Conservation (phyloP, 2,113 vertebrate genomes). For the Dasyprocta punctata region DNA sequence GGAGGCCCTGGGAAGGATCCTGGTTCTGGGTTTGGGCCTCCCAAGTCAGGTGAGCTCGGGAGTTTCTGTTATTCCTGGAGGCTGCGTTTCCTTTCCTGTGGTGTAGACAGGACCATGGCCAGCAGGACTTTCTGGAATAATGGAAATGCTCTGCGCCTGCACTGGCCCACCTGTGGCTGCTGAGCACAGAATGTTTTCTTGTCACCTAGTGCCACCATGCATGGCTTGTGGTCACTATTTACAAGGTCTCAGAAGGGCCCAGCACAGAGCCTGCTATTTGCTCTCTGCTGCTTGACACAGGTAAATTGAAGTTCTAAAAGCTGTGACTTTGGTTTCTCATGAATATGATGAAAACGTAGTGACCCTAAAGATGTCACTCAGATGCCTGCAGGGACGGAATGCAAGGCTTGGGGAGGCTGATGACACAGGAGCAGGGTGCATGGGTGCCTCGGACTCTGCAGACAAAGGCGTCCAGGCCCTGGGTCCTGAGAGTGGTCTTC, state of each 20-base stretch:
- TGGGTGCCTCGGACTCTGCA: background rate
- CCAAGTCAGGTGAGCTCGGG: background rate
- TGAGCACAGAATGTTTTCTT: background rate
- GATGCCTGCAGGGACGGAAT: background rate
- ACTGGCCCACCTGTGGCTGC: accelerated
- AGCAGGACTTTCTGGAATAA: background rate
- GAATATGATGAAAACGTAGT: background rate
- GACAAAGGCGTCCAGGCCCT: accelerated
- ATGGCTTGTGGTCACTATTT: background rate
- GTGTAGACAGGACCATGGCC: background rate
- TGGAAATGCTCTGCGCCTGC: accelerated
- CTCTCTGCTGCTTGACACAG: background rate
- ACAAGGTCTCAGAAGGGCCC: background rate
- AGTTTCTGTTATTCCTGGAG: too few relatives aligned
- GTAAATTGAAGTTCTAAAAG: background rate
- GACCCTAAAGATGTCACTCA: too few relatives aligned
- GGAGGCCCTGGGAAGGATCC: background rate
- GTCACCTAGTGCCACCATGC: background rate
- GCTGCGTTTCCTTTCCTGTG: background rate
- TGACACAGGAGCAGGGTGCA: background rate
- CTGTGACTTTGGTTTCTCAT: background rate
- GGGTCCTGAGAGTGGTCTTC: background rate
- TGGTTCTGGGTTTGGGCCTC: background rate
- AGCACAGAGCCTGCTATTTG: background rate
- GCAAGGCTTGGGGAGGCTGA: background rate